A percentile compares a stretch with the other conserved stretches of the same genome.
These are phyloP conservation scores for Heptranchias perlo DNA, from an alignment of 2,113 vertebrate genomes.

Conservation along the genomic window DNA sequence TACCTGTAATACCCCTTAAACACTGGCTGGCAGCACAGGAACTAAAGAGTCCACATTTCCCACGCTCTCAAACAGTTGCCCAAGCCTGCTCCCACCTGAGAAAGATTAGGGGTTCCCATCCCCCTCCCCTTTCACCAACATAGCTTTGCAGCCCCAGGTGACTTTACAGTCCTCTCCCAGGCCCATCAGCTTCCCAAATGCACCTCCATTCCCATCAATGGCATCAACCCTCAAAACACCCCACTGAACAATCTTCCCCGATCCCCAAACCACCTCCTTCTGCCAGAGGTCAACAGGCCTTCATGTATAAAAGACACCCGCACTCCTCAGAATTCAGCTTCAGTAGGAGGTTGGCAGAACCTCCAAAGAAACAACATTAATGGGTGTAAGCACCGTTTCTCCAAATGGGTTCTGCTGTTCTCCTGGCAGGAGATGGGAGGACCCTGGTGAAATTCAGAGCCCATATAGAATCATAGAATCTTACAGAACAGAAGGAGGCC, in stretches of 20 bases:
- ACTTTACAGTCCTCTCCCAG: neutral
- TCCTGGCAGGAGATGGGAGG: neutral
- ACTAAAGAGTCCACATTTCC: neutral
- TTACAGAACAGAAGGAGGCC: too few species aligned
- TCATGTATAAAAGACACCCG: neutral
- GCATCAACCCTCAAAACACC: neutral
- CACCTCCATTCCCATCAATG: neutral
- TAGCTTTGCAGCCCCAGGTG: neutral
- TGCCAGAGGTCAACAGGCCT: neutral
- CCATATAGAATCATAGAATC: too few species aligned
- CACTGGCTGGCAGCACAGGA: neutral
- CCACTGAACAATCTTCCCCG: neutral
- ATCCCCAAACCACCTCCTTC: neutral
- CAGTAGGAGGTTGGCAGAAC: neutral
- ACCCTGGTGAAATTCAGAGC: neutral
- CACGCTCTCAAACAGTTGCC: neutral
- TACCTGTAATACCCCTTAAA: neutral
- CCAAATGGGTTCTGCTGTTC: neutral
- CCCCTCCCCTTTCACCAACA: neutral
- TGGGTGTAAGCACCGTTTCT: too few species aligned
- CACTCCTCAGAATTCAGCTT: neutral
- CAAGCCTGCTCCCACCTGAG: neutral
- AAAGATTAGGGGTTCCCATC: neutral
- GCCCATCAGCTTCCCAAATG: neutral
- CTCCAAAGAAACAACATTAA: neutral